Conservation (phyloP, 2,113 vertebrate species). For the Pelecanoides urinatrix region DNA sequence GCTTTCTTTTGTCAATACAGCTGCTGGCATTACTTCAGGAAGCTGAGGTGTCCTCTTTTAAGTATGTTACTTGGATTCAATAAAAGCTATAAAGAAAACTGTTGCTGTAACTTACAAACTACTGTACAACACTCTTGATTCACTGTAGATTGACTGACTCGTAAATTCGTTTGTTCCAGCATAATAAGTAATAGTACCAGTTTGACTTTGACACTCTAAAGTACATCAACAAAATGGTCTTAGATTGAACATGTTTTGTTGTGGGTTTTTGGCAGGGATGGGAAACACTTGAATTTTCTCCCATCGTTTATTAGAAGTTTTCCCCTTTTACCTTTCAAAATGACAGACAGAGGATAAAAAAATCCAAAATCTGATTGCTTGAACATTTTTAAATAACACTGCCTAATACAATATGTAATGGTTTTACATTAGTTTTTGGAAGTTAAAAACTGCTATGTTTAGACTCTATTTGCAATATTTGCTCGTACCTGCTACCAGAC, state of each 20-base stretch:
- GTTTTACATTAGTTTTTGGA: neutral
- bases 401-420: neutral
- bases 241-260: neutral
- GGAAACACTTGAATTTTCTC: neutral
- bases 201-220: conserved; percentile 12
- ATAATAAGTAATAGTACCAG: neutral
- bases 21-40: neutral
- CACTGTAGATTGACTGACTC: neutral
- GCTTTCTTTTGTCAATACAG: neutral
- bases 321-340: conserved; percentile 24
- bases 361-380: neutral
- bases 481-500: neutral
- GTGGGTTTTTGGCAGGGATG: neutral
- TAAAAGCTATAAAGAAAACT: conserved; percentile 31
- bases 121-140: conserved; percentile 10
- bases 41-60: neutral
- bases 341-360: neutral
- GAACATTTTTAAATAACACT: neutral
- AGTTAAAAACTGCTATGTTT: neutral
- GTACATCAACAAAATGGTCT: conserved; percentile 28
- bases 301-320: conserved; percentile 33
- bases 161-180: conserved; percentile 19
- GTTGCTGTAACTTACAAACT: conserved; percentile 4
- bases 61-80: neutral
- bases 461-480: neutral